These are phyloP conservation scores for Cotesia typhae DNA, from an alignment of 1,140 invertebrate genomes.

Conservation along the genomic window DNA sequence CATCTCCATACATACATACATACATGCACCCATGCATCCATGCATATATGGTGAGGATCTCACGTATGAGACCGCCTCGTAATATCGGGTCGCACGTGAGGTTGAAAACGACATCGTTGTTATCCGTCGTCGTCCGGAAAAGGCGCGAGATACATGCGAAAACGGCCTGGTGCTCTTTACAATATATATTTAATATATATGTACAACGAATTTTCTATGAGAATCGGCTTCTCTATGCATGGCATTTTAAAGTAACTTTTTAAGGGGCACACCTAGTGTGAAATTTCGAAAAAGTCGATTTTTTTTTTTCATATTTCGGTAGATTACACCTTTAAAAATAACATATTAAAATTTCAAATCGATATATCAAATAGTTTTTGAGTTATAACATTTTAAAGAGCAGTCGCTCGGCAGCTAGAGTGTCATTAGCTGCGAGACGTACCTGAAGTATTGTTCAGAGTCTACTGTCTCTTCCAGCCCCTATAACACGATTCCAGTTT, in stretches of 20 bases:
- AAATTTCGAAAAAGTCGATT: too few relatives aligned
- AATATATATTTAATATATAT: conserved; percentile 4
- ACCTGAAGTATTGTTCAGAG: too few relatives aligned
- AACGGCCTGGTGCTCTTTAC: conserved; percentile 14
- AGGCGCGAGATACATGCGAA: conserved; percentile 33
- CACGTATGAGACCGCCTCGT: conserved; percentile 34
- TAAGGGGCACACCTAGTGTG: too few relatives aligned
- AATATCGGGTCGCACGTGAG: conserved; percentile 37
- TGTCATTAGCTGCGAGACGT: too few relatives aligned
- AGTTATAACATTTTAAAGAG: too few relatives aligned
- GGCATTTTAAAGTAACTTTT: conserved; percentile 57
- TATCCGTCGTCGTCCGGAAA: conserved; percentile 29
- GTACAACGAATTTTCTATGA: conserved; percentile 33
- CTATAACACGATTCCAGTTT: too few relatives aligned
- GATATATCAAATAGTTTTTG: too few relatives aligned
- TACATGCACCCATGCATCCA: neutral
- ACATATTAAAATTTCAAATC: too few relatives aligned
- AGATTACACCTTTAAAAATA: too few relatives aligned
- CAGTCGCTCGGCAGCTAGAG: too few relatives aligned
- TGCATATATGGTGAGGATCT: neutral
- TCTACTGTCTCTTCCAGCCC: too few relatives aligned
- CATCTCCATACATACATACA: neutral
- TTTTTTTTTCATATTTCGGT: too few relatives aligned
- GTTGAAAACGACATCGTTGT: conserved; percentile 34
- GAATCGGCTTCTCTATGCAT: conserved; percentile 54